Base-by-base conservation (phyloP, 2,797 vertebrate genomes). In the Rhinoraja longicauda region DNA sequence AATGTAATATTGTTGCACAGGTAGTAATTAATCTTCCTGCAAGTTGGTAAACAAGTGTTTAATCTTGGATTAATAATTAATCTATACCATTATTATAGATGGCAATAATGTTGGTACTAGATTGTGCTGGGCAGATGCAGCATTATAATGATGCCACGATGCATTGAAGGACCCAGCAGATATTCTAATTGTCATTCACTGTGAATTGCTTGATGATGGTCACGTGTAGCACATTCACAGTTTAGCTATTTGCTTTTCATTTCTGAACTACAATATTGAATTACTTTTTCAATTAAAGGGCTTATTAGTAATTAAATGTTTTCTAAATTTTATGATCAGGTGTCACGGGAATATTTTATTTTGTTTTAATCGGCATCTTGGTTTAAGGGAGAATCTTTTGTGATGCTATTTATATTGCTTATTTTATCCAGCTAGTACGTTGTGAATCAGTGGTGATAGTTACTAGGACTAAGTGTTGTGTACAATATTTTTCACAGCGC, bases 401-500 rank as follows among this genome's bases (percentile, higher is more conserved):
- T 88, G 62, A 67, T 88, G 2, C 17, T 36, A 21, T 88, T 59
- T 26, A 12, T 67, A 64, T 88, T 36, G n/a, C 59, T 67, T 88
- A 62, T 15, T 88, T 64, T 64, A 15, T 1, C 15, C 84, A 67
- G 64, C 32, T 36, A 84, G 59, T 84, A 84, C 62, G 59, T 62
- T 62, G 57, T 4, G 17, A 45, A 79, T 81, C 6, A 81, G 24
- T 45, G 17, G 7, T 21, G 24, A 75, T 77, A 77, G 32, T 67
- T 88, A 36, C 62, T 86, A 17, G n/a, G 17, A 24, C 24, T 84
- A 29, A 62, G 29, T 59, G 12, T 64, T 57, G 6, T 32, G 6
- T 32, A 29, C 19, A 32, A 59, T 64, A 13, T 36, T 24, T 78
- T 94, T 94, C 94, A 73, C 93, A 99, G 99, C 53, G 98, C 98